Evolutionary conservation across 2,888 invertebrate genomes (phyloP).

Genomic region (Piscicola geometra): DNA sequence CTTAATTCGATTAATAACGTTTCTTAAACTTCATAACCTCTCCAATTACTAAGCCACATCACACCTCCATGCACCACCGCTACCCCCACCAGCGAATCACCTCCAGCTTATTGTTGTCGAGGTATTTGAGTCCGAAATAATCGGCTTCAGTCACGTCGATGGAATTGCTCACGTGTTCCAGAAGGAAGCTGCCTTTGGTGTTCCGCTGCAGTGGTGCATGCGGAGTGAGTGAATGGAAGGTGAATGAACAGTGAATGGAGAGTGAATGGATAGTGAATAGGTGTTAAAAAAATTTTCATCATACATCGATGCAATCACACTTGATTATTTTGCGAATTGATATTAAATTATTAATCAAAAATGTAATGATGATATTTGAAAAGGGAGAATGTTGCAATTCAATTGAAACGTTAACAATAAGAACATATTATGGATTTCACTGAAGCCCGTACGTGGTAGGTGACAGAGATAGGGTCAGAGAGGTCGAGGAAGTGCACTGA

Average conservation of each 20-base stretch:
- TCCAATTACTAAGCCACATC: no score
- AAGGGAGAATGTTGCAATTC: not conserved
- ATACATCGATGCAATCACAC: not conserved
- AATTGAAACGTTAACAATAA: not conserved
- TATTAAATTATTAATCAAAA: not conserved
- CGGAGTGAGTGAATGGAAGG: not conserved
- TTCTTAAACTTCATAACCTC: no score
- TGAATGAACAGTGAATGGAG: not conserved
- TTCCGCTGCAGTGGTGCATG: slow-evolving; percentile 69
- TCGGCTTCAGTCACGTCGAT: slow-evolving; percentile 90
- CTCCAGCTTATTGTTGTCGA: slow-evolving; percentile 87
- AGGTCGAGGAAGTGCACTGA: slow-evolving; percentile 54
- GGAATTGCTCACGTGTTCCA: slow-evolving; percentile 86
- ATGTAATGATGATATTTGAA: not conserved
- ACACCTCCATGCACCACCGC: no score
- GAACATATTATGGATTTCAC: not conserved
- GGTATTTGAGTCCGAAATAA: slow-evolving; percentile 88
- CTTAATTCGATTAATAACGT: no score
- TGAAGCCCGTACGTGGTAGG: slow-evolving; percentile 53
- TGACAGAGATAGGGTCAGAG: slow-evolving; percentile 52
- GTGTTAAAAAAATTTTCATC: not conserved
- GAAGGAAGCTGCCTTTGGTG: slow-evolving; percentile 78
- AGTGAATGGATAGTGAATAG: no score
- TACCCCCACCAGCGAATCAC: slow-evolving; percentile 80
- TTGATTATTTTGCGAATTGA: no score